A percentile compares a stretch with the other conserved stretches of the same genome.
phyloP scores from a whole-genome alignment of 2,888 invertebrate genomes.

The Trichogramma dendrolimi region DNA sequence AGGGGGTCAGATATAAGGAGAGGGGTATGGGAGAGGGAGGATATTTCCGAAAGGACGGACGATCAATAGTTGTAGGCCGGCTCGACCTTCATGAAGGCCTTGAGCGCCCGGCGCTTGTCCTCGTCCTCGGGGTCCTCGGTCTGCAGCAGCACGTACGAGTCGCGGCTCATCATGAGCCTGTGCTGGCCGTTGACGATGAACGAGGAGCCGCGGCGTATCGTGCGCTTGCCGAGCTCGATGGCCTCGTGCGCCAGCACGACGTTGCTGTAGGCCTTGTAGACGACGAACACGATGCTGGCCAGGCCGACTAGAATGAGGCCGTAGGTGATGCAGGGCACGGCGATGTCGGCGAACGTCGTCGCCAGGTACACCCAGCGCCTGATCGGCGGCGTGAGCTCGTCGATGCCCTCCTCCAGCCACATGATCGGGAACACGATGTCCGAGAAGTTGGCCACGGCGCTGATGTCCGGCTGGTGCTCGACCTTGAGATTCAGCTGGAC shows the following conservation, averaged over 20 bases:
- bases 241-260: slow-evolving; percentile 71
- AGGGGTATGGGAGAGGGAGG: no score
- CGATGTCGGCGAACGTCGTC: slow-evolving; percentile 71
- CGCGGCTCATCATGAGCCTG: slow-evolving; percentile 56
- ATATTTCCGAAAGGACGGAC: no score
- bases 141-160: slow-evolving; percentile 58
- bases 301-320: slow-evolving; percentile 69
- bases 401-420: slow-evolving; percentile 86
- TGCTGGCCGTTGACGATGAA: slow-evolving; percentile 60
- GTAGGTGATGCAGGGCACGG: slow-evolving; percentile 68
- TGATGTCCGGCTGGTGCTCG: slow-evolving; percentile 67
- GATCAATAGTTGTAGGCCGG: slow-evolving; percentile 23
- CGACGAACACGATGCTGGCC: slow-evolving; percentile 62
- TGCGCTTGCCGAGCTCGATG: slow-evolving; percentile 71
- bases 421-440: slow-evolving; percentile 80
- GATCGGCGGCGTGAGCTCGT: slow-evolving; percentile 74
- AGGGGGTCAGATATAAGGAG: no score
- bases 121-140: slow-evolving; percentile 36
- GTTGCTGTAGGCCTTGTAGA: slow-evolving; percentile 72
- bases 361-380: slow-evolving; percentile 76
- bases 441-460: slow-evolving; percentile 71
- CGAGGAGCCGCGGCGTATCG: slow-evolving; percentile 65
- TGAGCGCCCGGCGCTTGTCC: slow-evolving; percentile 15
- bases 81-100: slow-evolving; percentile 22
- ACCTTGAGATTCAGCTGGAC: slow-evolving; percentile 80